Base-by-base conservation (phyloP, 2,888 invertebrate genomes). In the Cordilura impudica region DNA sequence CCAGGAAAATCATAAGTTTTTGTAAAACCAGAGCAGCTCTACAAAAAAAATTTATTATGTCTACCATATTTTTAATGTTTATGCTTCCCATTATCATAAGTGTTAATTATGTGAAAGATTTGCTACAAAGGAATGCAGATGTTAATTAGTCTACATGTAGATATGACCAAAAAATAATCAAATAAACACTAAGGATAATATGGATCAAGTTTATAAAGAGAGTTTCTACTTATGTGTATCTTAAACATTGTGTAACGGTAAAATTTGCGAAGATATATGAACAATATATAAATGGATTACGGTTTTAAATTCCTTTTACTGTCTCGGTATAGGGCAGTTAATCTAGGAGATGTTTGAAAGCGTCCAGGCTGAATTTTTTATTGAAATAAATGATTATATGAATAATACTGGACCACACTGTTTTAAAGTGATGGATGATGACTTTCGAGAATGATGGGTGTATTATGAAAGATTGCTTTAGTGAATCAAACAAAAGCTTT, bases 101-200 rank as follows among this genome's bases (percentile, higher is more conserved):
- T 74, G 78, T 74, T 78, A 74, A 78, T 78, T 78, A 74, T 78
- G 74, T 69, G 69, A 45, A 74, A 73, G 65, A 65, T 56, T 49
- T 70, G 49, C 7, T 70, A 51, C 63, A 63, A 67, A 74, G 31
- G 45, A 67, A 60, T 74, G 66, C 74, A 74, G 53, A 74, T 74
- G 74, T 66, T 74, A 74, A 74, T 74, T 67, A 74, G 66, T 60
- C 51, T 53, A 16, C 66, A 74, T 66, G 51, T 66, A 6, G 21
- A 60, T 43, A 26, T 43, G 21, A 51, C 51, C 58, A 51, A 23
- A 26, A 58, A 51, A 39, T n/a, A n/a, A n/a, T n/a, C n/a, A n/a
- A 43, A 5, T 14, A 14, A 26, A 35, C 21, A 19, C 60, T 26
- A 26, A 7, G 43, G 18, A 43, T 10, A 10, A 35, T 31, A 31